phyloP scores from a whole-genome alignment of 1,140 invertebrate species.

The Atopsyche davidsoni region DNA sequence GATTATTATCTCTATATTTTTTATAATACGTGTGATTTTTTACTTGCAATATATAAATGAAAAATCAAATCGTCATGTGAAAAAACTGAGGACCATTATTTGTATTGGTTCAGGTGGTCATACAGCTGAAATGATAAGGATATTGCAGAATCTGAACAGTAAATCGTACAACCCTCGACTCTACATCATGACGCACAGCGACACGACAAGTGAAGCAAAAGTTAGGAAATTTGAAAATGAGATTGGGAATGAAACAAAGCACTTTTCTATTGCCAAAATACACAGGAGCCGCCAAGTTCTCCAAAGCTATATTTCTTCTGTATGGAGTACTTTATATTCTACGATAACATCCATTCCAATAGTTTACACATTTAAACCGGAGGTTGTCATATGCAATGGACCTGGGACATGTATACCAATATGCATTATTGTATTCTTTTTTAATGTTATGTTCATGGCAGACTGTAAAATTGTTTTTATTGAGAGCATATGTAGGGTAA shows the following conservation, averaged over 20 bases:
- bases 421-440: slow-evolving; percentile 65
- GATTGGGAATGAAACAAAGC: slow-evolving; percentile 31
- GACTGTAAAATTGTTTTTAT: slow-evolving; percentile 80
- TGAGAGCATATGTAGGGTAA: slow-evolving; percentile 91
- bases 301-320: slow-evolving; percentile 76
- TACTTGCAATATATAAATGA: slow-evolving; percentile 7
- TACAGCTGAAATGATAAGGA: slow-evolving; percentile 80
- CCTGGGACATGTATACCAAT: slow-evolving; percentile 92
- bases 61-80: slow-evolving; percentile 13
- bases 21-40: slow-evolving; percentile 8
- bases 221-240: slow-evolving; percentile 49
- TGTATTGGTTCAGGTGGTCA: slow-evolving; percentile 61
- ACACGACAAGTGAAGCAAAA: slow-evolving; percentile 67
- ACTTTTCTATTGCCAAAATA: slow-evolving; percentile 58
- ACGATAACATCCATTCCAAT: slow-evolving; percentile 61
- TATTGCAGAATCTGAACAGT: slow-evolving; percentile 57
- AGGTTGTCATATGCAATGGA: slow-evolving; percentile 86
- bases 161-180: slow-evolving; percentile 60
- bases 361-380: slow-evolving; percentile 63
- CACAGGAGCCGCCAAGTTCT: slow-evolving; percentile 80
- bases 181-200: slow-evolving; percentile 75
- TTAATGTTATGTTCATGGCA: slow-evolving; percentile 58
- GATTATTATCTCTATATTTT: slow-evolving; percentile 18
- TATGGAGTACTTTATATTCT: slow-evolving; percentile 72
- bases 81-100: slow-evolving; percentile 37